phyloP scores from a whole-genome alignment of 2,797 vertebrate species.

The Amblyraja radiata region DNA sequence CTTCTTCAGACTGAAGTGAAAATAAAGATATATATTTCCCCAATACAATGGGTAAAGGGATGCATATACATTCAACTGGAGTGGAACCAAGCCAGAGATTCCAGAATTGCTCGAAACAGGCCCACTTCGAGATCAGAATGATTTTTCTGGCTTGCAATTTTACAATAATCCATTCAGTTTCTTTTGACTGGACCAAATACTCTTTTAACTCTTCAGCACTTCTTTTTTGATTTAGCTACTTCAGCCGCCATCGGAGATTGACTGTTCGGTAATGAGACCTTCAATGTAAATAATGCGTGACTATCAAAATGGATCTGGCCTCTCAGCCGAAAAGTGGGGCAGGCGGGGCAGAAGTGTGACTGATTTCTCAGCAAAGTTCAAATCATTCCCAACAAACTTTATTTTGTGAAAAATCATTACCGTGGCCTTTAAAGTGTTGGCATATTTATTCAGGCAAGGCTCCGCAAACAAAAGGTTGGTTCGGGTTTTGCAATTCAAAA shows the following conservation, averaged over 20 bases:
- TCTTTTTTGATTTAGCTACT: background rate
- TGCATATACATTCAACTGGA: background rate
- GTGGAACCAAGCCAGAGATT: background rate
- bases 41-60: background rate
- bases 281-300: background rate
- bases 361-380: background rate
- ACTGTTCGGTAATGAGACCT: background rate
- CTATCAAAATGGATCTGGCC: background rate
- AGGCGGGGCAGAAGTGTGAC: background rate
- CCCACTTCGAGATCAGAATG: background rate
- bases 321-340: background rate
- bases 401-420: background rate
- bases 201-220: background rate
- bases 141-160: background rate
- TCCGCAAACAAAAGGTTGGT: background rate
- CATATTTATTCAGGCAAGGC: background rate
- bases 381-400: background rate
- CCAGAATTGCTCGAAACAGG: background rate
- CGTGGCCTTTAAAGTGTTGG: background rate
- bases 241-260: background rate
- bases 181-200: too few relatives aligned
- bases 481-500: background rate
- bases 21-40: background rate
- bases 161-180: too few relatives aligned
- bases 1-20: too few relatives aligned